phyloP scores from a whole-genome alignment of 2,888 invertebrate genomes.

The Toxonevra muliebris region DNA sequence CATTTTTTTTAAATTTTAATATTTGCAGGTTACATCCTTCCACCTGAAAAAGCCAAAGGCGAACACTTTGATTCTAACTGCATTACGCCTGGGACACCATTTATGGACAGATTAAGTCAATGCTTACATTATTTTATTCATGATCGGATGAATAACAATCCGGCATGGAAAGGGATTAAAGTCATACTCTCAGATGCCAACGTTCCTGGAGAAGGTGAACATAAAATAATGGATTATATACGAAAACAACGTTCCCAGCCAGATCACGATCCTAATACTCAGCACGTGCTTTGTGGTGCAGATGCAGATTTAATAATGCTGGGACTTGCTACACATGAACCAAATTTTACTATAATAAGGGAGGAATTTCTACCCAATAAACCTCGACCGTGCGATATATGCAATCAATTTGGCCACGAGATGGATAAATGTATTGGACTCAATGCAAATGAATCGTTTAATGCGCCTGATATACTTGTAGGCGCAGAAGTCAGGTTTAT shows the following conservation, averaged over 20 bases:
- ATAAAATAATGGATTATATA: constrained; percentile 99
- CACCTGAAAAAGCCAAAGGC: constrained; percentile 88
- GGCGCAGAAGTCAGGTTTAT: constrained; percentile 87
- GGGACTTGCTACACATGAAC: constrained; percentile 98
- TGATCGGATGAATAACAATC: constrained; percentile 81
- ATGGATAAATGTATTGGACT: constrained; percentile 91
- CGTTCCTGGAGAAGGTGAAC: constrained; percentile 97
- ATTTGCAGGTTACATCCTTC: constrained; percentile 72
- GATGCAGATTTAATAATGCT: constrained; percentile 99
- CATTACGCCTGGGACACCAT: constrained; percentile 99
- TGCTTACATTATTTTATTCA: constrained; percentile 71
- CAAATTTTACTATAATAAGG: constrained; percentile 97
- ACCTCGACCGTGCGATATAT: constrained; percentile 94
- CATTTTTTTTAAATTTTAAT: background rate
- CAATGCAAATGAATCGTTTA: constrained; percentile 67
- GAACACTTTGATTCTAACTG: constrained; percentile 99
- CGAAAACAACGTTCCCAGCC: constrained; percentile 94
- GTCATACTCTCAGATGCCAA: constrained; percentile 99
- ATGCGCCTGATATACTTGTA: constrained; percentile 69
- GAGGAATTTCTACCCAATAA: constrained; percentile 99
- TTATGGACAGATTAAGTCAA: constrained; percentile 90
- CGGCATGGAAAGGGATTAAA: constrained; percentile 94
- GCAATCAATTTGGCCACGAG: constrained; percentile 90
- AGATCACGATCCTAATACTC: constrained; percentile 97
- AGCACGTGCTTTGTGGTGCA: constrained; percentile 97